phyloP scores from a whole-genome alignment of 2,797 vertebrate genomes.

The Lacerta viridis region DNA sequence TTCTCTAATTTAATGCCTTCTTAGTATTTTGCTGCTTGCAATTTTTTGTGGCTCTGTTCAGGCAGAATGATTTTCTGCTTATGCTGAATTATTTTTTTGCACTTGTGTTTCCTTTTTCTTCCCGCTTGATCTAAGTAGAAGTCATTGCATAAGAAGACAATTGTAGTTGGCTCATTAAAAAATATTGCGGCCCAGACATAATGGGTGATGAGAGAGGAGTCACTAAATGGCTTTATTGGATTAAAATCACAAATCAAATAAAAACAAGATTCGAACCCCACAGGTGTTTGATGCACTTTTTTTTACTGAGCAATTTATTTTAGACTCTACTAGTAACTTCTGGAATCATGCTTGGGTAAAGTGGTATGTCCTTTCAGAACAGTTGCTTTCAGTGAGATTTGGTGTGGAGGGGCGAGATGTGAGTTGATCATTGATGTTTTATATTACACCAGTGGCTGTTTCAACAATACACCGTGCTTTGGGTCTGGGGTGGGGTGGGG shows the following conservation, averaged over 20 bases:
- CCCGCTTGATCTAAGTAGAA: background rate
- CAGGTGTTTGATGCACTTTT: background rate
- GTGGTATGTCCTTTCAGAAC: background rate
- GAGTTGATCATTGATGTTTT: background rate
- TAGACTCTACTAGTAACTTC: background rate
- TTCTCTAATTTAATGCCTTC: background rate
- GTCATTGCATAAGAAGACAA: no score
- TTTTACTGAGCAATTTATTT: background rate
- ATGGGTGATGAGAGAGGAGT: rapidly evolving
- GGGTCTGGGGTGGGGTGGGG: background rate
- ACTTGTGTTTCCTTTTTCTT: background rate
- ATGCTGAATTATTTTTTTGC: background rate
- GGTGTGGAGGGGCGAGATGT: background rate
- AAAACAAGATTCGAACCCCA: background rate
- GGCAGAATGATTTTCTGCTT: background rate
- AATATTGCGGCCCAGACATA: background rate
- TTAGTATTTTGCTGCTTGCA: background rate
- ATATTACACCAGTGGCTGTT: background rate
- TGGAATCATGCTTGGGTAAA: background rate
- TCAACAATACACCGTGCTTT: background rate
- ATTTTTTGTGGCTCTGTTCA: background rate
- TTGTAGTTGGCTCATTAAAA: background rate
- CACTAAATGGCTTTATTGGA: background rate
- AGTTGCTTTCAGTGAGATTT: background rate
- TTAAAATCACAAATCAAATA: background rate